Evolutionary conservation across 2,888 invertebrate genomes (phyloP).

Genomic region (Drosophila pseudotakahashii): DNA sequence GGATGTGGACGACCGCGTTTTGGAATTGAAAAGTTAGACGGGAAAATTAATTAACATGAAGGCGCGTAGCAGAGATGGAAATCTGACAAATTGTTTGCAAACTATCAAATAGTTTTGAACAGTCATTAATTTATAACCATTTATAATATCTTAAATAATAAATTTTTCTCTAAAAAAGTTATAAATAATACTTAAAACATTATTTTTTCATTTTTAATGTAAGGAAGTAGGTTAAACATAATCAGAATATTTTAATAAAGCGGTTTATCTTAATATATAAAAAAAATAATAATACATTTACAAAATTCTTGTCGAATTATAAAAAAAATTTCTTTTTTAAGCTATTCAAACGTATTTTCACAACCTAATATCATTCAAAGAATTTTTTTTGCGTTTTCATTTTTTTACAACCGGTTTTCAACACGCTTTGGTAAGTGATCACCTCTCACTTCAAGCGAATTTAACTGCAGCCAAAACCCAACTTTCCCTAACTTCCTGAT

Average conservation of each 20-base stretch:
- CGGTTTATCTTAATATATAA: too few species aligned
- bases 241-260: too few species aligned
- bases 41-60: constrained; percentile 32
- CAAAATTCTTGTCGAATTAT: too few species aligned
- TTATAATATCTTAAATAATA: too few species aligned
- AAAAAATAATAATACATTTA: too few species aligned
- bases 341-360: background rate
- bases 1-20: constrained; percentile 51
- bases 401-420: background rate
- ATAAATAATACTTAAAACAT: too few species aligned
- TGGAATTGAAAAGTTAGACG: constrained; percentile 35
- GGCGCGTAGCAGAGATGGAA: background rate
- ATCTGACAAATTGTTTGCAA: constrained; percentile 6
- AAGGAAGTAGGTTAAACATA: too few species aligned
- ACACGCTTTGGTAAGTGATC: constrained; percentile 6
- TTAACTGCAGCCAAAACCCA: constrained; percentile 6
- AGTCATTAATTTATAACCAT: background rate
- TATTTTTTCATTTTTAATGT: too few species aligned
- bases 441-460: background rate
- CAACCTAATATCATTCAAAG: background rate
- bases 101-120: background rate
- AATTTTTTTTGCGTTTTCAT: background rate
- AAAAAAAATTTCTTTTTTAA: background rate
- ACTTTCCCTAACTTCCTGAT: constrained; percentile 14
- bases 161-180: too few species aligned